phyloP scores from a whole-genome alignment of 2,888 invertebrate genomes.

The Serrognathus titanus region DNA sequence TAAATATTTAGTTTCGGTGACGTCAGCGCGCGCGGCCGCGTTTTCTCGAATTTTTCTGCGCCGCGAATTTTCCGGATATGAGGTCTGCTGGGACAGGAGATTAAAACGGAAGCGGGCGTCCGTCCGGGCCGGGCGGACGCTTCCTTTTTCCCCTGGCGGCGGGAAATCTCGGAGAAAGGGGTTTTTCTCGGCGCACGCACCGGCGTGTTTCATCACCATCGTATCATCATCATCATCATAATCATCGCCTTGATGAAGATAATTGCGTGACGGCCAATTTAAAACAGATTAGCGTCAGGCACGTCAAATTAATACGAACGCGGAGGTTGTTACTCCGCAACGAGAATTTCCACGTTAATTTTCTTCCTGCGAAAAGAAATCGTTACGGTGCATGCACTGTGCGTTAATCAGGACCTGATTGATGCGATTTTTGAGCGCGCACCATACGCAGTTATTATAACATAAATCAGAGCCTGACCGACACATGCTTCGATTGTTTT shows the following conservation, averaged over 20 bases:
- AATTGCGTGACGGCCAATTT: constrained; percentile 16
- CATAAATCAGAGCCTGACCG: no score
- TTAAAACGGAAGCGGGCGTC: constrained; percentile 21
- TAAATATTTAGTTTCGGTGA: background rate
- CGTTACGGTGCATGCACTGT: no score
- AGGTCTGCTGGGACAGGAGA: constrained; percentile 24
- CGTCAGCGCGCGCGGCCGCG: background rate
- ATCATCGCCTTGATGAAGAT: constrained; percentile 12
- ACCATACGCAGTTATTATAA: no score
- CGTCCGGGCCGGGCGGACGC: constrained; percentile 1
- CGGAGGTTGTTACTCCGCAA: constrained; percentile 1
- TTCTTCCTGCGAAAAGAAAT: background rate
- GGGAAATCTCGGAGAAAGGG: no score
- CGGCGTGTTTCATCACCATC: no score
- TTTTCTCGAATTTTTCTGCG: constrained; percentile 2
- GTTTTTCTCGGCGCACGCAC: no score
- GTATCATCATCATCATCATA: no score
- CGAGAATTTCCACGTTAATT: background rate
- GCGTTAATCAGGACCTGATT: no score
- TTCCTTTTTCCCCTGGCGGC: no score
- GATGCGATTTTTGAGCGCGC: no score
- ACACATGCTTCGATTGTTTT: no score
- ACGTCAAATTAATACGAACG: constrained; percentile 17
- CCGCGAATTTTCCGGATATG: constrained; percentile 19
- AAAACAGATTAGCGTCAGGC: constrained; percentile 16